A percentile compares a stretch with the other conserved stretches of the same genome.
These are phyloP conservation scores for Pantherophis vulpinus DNA, from an alignment of 2,797 vertebrate genomes.

Conservation along the genomic window DNA sequence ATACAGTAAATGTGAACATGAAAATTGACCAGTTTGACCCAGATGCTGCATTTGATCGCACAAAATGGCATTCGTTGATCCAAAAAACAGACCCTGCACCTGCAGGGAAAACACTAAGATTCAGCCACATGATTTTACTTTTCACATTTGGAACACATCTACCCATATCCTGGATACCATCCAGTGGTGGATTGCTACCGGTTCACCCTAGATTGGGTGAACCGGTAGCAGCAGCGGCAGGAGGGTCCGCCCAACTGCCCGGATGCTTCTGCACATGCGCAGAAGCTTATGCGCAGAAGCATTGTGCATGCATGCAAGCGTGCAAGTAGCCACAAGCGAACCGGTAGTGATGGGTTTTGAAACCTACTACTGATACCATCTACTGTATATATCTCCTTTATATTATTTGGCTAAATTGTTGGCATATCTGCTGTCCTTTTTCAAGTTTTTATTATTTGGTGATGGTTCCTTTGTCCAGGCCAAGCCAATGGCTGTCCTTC, in stretches of 20 bases:
- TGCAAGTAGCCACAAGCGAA: no score
- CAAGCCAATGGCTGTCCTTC: neutral
- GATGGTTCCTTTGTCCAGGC: neutral
- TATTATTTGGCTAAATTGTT: neutral
- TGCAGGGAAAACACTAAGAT: neutral
- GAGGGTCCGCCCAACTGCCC: no score
- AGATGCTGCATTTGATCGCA: neutral
- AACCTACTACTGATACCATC: neutral
- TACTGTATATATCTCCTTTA: neutral
- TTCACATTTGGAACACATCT: neutral
- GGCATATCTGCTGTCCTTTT: neutral
- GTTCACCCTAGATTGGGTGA: no score
- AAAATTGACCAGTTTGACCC: neutral
- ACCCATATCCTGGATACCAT: neutral
- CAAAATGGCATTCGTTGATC: neutral
- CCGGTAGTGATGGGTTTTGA: no score
- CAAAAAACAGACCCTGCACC: neutral
- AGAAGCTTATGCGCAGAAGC: no score
- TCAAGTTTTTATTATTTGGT: neutral
- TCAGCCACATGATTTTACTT: neutral
- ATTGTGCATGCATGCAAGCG: no score
- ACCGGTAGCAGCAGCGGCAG: no score
- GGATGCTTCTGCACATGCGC: no score
- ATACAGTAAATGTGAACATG: neutral
- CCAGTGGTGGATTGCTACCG: no score